phyloP scores from a whole-genome alignment of 2,113 vertebrate species.

The Dasyornis broadbenti region DNA sequence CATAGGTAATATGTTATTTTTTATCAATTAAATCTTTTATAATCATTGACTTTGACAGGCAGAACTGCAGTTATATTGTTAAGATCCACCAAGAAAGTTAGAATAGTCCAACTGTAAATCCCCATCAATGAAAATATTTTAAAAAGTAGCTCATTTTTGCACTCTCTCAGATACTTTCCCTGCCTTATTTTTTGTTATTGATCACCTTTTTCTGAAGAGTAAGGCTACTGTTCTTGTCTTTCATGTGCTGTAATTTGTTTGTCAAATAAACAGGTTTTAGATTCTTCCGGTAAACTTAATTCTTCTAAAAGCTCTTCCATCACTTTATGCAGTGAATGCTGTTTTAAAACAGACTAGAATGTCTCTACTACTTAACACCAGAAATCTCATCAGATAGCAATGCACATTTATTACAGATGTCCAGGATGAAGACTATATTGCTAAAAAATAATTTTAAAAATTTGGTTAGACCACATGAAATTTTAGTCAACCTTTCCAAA shows the following conservation, averaged over 20 bases:
- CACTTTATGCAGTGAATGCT: background rate
- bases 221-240: background rate
- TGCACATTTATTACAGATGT: background rate
- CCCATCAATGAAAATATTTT: background rate
- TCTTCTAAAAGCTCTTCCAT: background rate
- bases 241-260: background rate
- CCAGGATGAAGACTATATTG: background rate
- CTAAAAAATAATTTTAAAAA: background rate
- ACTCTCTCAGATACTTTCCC: background rate
- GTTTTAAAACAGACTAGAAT: background rate
- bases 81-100: background rate
- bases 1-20: background rate
- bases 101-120: background rate
- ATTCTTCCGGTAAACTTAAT: background rate
- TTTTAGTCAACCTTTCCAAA: background rate
- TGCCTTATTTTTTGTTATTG: background rate
- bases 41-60: background rate
- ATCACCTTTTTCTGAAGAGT: background rate
- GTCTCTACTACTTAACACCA: background rate
- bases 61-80: background rate
- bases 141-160: background rate
- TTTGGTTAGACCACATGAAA: background rate
- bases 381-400: background rate
- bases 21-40: background rate
- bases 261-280: background rate